Conservation (phyloP, 2,113 vertebrate genomes). For the Baryphthengus martii region DNA sequence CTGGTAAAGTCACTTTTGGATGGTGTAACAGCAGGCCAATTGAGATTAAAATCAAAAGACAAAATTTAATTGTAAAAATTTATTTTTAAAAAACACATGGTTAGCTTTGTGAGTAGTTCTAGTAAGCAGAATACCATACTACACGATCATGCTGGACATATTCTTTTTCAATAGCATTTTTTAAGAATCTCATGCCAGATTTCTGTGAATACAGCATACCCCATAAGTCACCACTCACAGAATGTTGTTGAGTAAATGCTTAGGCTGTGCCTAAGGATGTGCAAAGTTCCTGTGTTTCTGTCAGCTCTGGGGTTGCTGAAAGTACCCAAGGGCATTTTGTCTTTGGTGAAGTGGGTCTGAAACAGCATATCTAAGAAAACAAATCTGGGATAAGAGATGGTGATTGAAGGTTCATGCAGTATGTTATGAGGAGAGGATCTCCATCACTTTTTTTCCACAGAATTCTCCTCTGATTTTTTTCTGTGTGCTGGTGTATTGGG, state of each 20-base stretch:
- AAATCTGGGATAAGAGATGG: background rate
- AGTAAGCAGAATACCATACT: background rate
- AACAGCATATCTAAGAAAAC: background rate
- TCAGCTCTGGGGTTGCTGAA: background rate
- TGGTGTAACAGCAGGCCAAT: background rate
- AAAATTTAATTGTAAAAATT: background rate
- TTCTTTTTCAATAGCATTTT: background rate
- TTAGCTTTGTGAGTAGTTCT: background rate
- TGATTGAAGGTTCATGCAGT: background rate
- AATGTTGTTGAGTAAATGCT: background rate
- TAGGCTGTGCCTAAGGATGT: background rate
- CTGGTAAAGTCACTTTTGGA: background rate
- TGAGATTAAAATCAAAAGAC: background rate
- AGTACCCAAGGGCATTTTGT: background rate
- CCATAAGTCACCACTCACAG: background rate
- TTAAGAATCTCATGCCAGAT: background rate
- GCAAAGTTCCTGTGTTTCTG: background rate
- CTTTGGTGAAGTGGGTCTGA: background rate
- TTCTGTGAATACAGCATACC: background rate
- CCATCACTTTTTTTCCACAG: background rate
- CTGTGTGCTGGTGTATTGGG: too few species aligned
- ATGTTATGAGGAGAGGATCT: background rate
- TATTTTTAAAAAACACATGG: rapidly evolving
- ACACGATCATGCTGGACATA: background rate
- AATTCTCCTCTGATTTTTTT: background rate